Base-by-base conservation (phyloP, 2,888 invertebrate species). In the Choristoneura rosaceana region DNA sequence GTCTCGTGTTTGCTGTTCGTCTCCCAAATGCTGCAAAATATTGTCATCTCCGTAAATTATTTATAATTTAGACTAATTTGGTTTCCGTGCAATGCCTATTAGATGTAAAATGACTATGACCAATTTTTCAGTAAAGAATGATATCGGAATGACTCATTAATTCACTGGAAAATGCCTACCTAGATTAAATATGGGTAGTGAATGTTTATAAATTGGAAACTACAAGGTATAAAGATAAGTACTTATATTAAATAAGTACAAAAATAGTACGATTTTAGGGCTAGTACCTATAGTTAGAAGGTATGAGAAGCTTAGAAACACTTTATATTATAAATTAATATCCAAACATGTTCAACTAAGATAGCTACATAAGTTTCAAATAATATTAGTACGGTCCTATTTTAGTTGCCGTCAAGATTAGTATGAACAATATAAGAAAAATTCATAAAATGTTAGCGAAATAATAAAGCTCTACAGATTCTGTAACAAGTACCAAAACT, bases 21-120 rank as follows among this genome's bases (percentile, higher is more conserved):
- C 84, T 87, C 79, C 81, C 88, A 87, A 87, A 82, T 83, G 82
- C 86, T 88, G 86, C 87, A 82, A 89, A 88, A 88, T 84, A 81
- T 84, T 82, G 80, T 81, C 77, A 77, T 77, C 80, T 75, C 12
- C 76, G 73, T 76, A 50, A 50, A 52, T 9, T 61, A 4, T 7
- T 38, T 38, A 61, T 55, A 43, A 67, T 43, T 38, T 38, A 38
- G 17, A 45, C 12, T 41, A 61, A 38, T 38, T 38, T 45, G 66
- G 9, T 12, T 33, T 17, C 60, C 60, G 43, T 15, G 14, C 12
- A 33, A 65, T 12, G 3, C 14, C 45, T 63, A 45, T 61, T 41
- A 61, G 61, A 9, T 52, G 4, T 34, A 33, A 71, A 43, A 52
- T 17, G 14, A 52, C 12, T 55, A 45, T 17, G 10, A 45, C 55